A percentile compares a stretch with the other conserved stretches of the same genome.
These are phyloP conservation scores for Falcunculus frontatus DNA, from an alignment of 2,113 vertebrate genomes.

Conservation along the genomic window DNA sequence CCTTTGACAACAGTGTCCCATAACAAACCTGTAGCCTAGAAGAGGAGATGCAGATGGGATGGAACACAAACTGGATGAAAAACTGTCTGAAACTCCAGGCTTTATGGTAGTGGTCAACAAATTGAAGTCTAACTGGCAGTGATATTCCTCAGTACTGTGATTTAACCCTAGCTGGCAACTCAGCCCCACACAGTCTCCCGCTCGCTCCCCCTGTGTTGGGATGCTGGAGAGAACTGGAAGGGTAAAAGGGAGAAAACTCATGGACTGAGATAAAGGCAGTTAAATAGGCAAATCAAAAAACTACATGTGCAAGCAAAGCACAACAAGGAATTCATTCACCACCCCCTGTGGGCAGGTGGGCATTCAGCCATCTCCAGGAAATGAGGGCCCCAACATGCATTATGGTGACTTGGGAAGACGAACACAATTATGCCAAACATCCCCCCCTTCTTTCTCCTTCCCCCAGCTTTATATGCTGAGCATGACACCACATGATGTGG, in stretches of 20 bases:
- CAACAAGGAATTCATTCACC: not conserved
- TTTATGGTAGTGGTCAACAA: not conserved
- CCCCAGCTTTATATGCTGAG: not conserved
- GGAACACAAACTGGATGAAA: not conserved
- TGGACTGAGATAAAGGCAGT: not conserved
- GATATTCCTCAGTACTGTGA: not conserved
- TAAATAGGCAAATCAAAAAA: not conserved
- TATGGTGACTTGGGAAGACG: not conserved
- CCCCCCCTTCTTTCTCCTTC: not conserved
- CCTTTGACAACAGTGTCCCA: not conserved
- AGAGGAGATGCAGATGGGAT: not conserved
- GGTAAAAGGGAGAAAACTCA: not conserved
- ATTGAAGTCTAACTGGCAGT: not conserved
- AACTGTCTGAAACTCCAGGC: not conserved
- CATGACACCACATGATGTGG: not conserved
- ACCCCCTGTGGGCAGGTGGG: not conserved
- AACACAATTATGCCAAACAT: not conserved
- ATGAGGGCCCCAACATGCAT: not conserved
- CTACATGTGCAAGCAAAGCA: not conserved
- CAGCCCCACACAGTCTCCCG: fast-evolving
- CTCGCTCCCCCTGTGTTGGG: not conserved
- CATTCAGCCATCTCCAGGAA: not conserved
- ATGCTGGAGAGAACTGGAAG: not conserved
- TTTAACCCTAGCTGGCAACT: not conserved
- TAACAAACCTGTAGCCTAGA: not conserved